These are phyloP conservation scores for Napeogenes sylphis DNA, from an alignment of 2,888 invertebrate genomes.

Conservation along the genomic window DNA sequence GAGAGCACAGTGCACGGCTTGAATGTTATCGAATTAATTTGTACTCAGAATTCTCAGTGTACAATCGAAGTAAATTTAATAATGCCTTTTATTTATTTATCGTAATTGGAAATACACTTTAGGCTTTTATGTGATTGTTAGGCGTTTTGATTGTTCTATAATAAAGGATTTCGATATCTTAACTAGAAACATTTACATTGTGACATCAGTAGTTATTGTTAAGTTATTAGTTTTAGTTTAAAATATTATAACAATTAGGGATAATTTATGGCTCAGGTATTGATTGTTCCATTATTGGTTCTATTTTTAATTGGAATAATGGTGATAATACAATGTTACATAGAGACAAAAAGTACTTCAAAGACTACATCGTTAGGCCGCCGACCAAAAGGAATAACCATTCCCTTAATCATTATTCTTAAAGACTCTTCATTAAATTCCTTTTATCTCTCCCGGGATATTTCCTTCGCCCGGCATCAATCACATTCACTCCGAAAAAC, in stretches of 20 bases:
- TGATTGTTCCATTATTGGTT: conserved; percentile 5
- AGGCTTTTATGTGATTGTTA: conserved; percentile 38
- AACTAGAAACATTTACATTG: background rate
- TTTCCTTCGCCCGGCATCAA: conserved; percentile 75
- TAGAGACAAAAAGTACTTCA: conserved; percentile 68
- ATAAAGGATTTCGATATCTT: conserved; percentile 20
- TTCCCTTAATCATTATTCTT: conserved; percentile 77
- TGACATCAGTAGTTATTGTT: too few relatives aligned
- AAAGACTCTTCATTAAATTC: conserved; percentile 78
- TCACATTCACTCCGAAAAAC: conserved; percentile 77
- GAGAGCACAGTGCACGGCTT: conserved; percentile 72
- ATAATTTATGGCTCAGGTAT: background rate
- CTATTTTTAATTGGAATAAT: conserved; percentile 57
- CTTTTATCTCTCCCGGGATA: conserved; percentile 76
- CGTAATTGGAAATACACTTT: conserved; percentile 42
- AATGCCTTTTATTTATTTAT: conserved; percentile 61
- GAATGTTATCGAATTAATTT: conserved; percentile 76
- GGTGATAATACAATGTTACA: conserved; percentile 58
- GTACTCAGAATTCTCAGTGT: conserved; percentile 74
- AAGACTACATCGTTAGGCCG: conserved; percentile 71
- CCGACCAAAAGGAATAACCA: conserved; percentile 75
- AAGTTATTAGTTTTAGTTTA: background rate
- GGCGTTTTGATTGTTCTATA: conserved; percentile 34
- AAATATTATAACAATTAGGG: background rate
- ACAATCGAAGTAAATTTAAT: conserved; percentile 65